Evolutionary conservation across 2,113 vertebrate genomes (phyloP).

Genomic region (Thryonomys swinderianus): DNA sequence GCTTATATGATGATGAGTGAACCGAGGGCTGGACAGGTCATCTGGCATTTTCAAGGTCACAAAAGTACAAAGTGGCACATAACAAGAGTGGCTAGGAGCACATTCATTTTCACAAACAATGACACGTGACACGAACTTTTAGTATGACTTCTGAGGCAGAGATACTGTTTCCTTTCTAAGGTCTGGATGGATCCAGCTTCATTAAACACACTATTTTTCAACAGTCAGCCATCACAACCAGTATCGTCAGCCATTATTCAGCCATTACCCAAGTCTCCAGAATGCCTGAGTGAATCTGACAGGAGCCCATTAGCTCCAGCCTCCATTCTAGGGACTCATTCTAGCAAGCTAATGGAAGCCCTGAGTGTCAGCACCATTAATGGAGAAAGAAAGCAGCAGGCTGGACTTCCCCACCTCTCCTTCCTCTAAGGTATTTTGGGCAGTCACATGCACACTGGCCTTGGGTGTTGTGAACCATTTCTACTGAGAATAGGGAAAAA

Average conservation of each 20-base stretch:
- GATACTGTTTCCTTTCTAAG: neutral
- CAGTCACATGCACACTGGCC: neutral
- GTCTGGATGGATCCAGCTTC: neutral
- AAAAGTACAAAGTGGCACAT: neutral
- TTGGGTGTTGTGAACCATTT: neutral
- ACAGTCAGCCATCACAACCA: neutral
- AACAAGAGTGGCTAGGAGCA: neutral
- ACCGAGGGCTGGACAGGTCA: neutral
- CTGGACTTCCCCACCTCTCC: fast-evolving
- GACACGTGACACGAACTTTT: neutral
- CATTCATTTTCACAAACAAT: neutral
- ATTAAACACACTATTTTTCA: constrained; percentile 13
- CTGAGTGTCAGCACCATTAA: neutral
- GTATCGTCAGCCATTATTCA: neutral
- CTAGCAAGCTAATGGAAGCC: neutral
- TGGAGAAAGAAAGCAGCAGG: neutral
- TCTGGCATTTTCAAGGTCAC: neutral
- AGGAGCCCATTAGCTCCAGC: neutral
- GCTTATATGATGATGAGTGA: neutral
- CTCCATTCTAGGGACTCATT: neutral
- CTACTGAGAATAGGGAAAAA: neutral
- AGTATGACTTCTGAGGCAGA: neutral
- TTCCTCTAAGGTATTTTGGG: neutral
- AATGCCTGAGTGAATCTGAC: neutral
- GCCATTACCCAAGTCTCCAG: neutral